Conservation (phyloP, 2,797 vertebrate genomes). For the Gymnocypris eckloni region DNA sequence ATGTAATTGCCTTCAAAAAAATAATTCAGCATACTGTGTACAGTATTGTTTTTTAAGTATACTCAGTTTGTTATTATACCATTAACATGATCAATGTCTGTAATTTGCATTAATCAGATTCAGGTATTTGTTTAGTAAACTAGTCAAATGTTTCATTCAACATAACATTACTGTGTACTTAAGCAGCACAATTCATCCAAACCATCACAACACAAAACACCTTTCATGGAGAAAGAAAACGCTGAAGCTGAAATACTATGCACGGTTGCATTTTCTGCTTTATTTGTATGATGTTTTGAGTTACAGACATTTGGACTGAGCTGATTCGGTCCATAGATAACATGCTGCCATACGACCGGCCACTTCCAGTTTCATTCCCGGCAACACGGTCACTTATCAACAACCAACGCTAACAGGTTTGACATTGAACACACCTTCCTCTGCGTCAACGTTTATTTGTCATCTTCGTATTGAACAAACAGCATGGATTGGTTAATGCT, state of each 20-base stretch:
- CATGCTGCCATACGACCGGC: conserved; percentile 50
- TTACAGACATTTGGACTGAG: conserved; percentile 54
- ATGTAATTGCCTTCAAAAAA: too few species aligned
- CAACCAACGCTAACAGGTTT: conserved; percentile 5
- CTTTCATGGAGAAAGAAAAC: not conserved
- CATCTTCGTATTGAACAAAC: not conserved
- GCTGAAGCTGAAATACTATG: conserved; percentile 32
- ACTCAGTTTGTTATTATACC: too few species aligned
- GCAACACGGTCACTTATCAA: conserved; percentile 20
- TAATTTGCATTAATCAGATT: not conserved
- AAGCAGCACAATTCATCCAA: not conserved
- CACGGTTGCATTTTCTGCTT: conserved; percentile 59
- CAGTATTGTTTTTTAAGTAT: too few species aligned
- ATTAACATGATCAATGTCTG: not conserved
- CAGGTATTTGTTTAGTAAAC: not conserved
- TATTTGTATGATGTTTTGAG: conserved; percentile 50
- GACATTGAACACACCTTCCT: not conserved
- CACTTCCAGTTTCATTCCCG: conserved; percentile 60
- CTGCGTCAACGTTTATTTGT: not conserved
- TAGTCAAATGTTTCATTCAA: not conserved
- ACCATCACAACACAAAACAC: not conserved
- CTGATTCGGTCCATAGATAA: conserved; percentile 43
- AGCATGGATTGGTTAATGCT: conserved; percentile 37
- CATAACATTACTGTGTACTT: not conserved
- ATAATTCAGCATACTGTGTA: too few species aligned